Percentiles rank a stretch among this genome's conserved stretches.
Conservation (phyloP, 2,113 vertebrate genomes). For the Nipponia nippon region DNA sequence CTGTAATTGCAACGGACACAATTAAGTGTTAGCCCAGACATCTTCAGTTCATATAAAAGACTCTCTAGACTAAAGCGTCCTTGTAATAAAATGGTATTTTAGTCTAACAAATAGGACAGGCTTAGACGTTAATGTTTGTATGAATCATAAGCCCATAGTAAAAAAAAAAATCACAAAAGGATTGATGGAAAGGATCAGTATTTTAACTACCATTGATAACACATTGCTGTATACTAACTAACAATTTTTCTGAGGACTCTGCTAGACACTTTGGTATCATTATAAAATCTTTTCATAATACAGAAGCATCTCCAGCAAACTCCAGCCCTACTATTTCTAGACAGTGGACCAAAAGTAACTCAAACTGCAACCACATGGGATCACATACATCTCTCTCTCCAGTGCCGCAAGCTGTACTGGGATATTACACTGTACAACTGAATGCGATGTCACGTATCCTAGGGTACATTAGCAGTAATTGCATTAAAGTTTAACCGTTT, state of each 20-base stretch:
- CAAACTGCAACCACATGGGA: background rate
- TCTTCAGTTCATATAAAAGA: background rate
- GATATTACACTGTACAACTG: background rate
- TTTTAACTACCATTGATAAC: background rate
- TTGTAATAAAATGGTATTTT: background rate
- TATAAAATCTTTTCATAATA: background rate
- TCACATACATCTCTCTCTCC: fast-evolving
- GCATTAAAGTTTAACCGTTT: background rate
- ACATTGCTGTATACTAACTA: background rate
- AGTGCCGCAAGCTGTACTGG: background rate
- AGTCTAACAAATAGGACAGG: background rate
- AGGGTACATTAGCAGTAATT: background rate
- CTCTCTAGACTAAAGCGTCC: background rate
- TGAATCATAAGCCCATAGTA: background rate
- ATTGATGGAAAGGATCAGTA: background rate
- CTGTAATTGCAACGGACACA: background rate
- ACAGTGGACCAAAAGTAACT: background rate
- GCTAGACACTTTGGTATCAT: background rate
- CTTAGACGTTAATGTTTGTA: background rate
- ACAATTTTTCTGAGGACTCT: background rate
- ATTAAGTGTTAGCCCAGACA: background rate
- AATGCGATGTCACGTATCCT: background rate
- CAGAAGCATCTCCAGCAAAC: background rate
- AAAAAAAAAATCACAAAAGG: background rate
- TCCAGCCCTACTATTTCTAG: background rate